A percentile compares a stretch with the other conserved stretches of the same genome.
Evolutionary conservation across 2,113 vertebrate species (phyloP).

Genomic region (Microcebus murinus): DNA sequence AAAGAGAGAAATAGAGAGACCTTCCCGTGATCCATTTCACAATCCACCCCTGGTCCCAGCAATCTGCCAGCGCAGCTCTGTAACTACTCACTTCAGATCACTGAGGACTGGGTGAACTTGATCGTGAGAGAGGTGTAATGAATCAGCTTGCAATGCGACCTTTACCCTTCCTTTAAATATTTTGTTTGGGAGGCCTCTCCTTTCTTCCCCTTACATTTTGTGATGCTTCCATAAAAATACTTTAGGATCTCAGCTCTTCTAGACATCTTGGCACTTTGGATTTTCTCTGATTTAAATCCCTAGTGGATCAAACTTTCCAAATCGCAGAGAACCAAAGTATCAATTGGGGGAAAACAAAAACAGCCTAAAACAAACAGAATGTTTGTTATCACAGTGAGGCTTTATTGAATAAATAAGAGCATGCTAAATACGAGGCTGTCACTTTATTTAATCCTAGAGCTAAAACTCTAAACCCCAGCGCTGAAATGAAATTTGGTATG

Average conservation of each 20-base stretch:
- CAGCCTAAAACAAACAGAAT: background rate
- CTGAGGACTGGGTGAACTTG: background rate
- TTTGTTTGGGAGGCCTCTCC: background rate
- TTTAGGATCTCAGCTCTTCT: background rate
- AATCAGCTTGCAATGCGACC: background rate
- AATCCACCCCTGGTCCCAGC: background rate
- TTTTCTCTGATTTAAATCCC: slow-evolving; percentile 17
- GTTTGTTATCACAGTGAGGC: background rate
- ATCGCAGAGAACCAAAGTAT: background rate
- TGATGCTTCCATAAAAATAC: background rate
- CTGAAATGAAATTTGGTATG: background rate
- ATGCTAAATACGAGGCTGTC: background rate
- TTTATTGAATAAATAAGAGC: slow-evolving; percentile 5
- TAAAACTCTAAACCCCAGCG: background rate
- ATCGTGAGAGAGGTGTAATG: background rate
- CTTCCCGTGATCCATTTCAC: background rate
- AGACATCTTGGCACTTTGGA: background rate
- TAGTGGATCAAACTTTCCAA: background rate
- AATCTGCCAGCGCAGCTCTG: background rate
- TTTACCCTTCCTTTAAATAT: background rate
- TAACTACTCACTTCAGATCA: background rate
- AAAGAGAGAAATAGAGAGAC: background rate
- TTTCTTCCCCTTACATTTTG: background rate
- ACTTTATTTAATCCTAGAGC: background rate
- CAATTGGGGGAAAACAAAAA: background rate